Conservation (phyloP, 2,113 vertebrate genomes). For the Serinus canaria region DNA sequence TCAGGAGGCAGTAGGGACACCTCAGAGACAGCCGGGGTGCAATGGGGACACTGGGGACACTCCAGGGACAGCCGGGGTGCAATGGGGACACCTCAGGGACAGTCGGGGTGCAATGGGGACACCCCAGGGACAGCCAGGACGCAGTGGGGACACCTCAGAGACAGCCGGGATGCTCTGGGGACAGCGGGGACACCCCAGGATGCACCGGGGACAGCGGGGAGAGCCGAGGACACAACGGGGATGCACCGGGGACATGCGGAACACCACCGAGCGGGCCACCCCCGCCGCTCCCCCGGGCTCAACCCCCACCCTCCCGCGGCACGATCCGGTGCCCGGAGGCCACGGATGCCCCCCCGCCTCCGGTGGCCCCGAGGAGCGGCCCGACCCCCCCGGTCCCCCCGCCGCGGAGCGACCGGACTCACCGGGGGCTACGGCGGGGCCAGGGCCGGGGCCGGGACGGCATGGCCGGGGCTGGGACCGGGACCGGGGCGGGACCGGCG, state of each 20-base stretch:
- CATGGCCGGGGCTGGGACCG: too few relatives aligned
- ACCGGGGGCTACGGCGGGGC: too few relatives aligned
- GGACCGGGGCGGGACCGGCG: too few relatives aligned
- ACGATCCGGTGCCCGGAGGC: too few relatives aligned
- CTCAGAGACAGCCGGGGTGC: not conserved
- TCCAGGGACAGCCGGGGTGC: too few relatives aligned
- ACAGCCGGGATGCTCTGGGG: not conserved
- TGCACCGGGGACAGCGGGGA: not conserved
- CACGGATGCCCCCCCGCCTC: too few relatives aligned
- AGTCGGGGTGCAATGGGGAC: not conserved
- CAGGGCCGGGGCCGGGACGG: too few relatives aligned
- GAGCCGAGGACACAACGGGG: not conserved
- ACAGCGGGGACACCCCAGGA: not conserved
- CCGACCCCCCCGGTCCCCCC: too few relatives aligned
- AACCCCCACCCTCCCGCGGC: too few relatives aligned
- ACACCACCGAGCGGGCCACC: not conserved
- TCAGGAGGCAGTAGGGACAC: not conserved
- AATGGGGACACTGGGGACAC: not conserved
- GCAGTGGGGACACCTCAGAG: not conserved
- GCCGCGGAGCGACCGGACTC: too few relatives aligned
- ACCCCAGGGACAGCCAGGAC: not conserved
- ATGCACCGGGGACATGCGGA: not conserved
- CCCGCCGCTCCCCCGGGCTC: not conserved
- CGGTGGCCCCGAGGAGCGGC: too few relatives aligned
- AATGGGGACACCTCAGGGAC: too few relatives aligned